Percentiles rank a stretch among this genome's conserved stretches.
Conservation (phyloP, 1,140 invertebrate species). For the Magallana angulata region DNA sequence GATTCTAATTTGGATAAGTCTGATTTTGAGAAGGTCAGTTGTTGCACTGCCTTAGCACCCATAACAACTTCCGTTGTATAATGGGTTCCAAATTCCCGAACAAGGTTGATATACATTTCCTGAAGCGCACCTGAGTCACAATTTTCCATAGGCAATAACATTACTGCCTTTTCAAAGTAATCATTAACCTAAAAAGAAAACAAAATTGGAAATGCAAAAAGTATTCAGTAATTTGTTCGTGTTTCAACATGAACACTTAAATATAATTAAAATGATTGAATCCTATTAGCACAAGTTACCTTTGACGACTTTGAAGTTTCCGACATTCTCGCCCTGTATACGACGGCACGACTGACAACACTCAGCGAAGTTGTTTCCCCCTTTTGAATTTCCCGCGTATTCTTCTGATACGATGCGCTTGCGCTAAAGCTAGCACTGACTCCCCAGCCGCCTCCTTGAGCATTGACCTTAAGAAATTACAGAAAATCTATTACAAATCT, state of each 20-base stretch:
- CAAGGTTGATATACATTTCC: conserved; percentile 18
- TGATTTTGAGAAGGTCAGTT: conserved; percentile 38
- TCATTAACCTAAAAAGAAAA: conserved; percentile 26
- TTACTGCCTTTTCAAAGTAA: conserved; percentile 45
- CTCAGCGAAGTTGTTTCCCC: conserved; percentile 29
- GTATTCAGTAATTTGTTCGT: too few species aligned
- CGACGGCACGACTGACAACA: conserved; percentile 24
- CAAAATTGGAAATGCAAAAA: background rate
- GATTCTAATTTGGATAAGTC: conserved; percentile 40
- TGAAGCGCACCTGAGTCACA: conserved; percentile 35
- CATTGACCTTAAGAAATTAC: background rate
- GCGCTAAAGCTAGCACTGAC: conserved; percentile 41
- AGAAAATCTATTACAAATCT: too few species aligned
- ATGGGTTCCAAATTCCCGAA: conserved; percentile 46
- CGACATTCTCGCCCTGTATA: conserved; percentile 38
- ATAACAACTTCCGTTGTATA: conserved; percentile 49
- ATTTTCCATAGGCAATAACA: conserved; percentile 22
- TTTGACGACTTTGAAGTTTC: conserved; percentile 37
- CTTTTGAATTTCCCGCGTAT: conserved; percentile 36
- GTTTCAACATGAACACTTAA: too few species aligned
- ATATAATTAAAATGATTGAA: too few species aligned
- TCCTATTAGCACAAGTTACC: background rate
- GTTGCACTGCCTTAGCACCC: conserved; percentile 47
- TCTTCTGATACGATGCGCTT: conserved; percentile 38
- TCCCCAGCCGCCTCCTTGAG: conserved; percentile 18